These are phyloP conservation scores for Epizoanthus illoricatus DNA, from an alignment of 92 coral and sea anemone species.

Conservation along the genomic window DNA sequence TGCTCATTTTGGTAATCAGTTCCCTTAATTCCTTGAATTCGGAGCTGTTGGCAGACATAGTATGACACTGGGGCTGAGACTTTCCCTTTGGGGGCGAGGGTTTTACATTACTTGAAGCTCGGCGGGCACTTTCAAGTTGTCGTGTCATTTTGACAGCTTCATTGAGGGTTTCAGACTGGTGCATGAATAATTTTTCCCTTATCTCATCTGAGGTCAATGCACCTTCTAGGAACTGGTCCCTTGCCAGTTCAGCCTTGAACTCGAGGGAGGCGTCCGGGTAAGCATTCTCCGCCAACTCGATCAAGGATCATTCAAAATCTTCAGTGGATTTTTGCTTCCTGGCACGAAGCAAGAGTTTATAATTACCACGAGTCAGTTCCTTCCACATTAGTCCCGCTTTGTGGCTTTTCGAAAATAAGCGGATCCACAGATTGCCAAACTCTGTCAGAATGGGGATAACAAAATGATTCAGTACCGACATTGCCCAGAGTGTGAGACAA, in stretches of 20 bases:
- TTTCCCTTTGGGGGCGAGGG: slow-evolving; percentile 24
- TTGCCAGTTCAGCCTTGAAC: slow-evolving; percentile 36
- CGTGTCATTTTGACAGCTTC: slow-evolving; percentile 37
- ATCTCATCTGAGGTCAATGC: slow-evolving; percentile 12
- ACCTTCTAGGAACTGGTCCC: slow-evolving; percentile 23
- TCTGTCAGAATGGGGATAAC: too few relatives aligned
- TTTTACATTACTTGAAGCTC: slow-evolving; percentile 36
- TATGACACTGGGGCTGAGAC: slow-evolving; percentile 26
- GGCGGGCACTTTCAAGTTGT: slow-evolving; percentile 37
- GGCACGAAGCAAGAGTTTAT: slow-evolving; percentile 19
- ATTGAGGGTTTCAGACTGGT: slow-evolving; percentile 26
- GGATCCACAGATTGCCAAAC: too few relatives aligned
- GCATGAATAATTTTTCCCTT: slow-evolving; percentile 27
- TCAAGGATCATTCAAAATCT: slow-evolving; percentile 23
- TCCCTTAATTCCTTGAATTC: slow-evolving; percentile 29
- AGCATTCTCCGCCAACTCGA: slow-evolving; percentile 31
- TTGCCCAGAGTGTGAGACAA: too few relatives aligned
- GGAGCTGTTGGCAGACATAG: slow-evolving; percentile 8
- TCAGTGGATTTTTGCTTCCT: slow-evolving; percentile 23
- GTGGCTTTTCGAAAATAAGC: too few relatives aligned
- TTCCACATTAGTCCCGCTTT: too few relatives aligned
- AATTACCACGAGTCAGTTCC: slow-evolving; percentile 27
- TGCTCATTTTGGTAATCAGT: slow-evolving; percentile 20
- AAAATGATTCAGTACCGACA: too few relatives aligned
- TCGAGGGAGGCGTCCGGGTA: slow-evolving; percentile 36